Base-by-base conservation (phyloP, 2,113 vertebrate genomes). In the Pimephales promelas region DNA sequence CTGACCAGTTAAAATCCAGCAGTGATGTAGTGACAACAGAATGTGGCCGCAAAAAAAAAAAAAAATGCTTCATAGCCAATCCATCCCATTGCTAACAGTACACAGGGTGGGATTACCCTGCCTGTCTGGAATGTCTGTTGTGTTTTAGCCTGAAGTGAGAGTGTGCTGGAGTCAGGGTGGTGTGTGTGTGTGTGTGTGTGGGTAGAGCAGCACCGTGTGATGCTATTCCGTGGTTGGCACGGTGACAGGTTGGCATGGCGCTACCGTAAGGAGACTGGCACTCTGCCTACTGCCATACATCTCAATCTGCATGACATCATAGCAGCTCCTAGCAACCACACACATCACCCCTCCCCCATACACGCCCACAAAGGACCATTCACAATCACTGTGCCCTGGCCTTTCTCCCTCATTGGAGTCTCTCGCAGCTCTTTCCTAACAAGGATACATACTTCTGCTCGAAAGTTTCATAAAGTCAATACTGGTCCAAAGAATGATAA, bases 291-390 rank as follows among this genome's bases (percentile, higher is more conserved):
- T 64, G 34, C 83, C 79, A 76, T 85, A 84, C 79, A 87, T 85
- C 83, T 87, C 68, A 85, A 87, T 87, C 74, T 61, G 57, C 66
- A 85, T 87, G 86, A 87, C 86, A 87, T 87, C 83, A 87, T 85
- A 66, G 10, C 54, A 70, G 79, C 34, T 76, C 83, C 74, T 85
- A 85, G 83, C 86, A 85, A 87, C 83, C 64, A 74, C 52, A 74
- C 68, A 73, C 47, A 82, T 84, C 79, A 82, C 59, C 86, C 78
- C 79, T 81, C 71, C 82, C 71, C 71, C 77, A 31, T 72, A 64
- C 64, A 84, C 79, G 79, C 86, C 83, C 83, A 81, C 82, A 86
- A 84, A 84, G 70, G 70, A 47, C 81, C 57, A 77, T 73, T 83
- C 68, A 66, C 76, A 61, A 71, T 24, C 54, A 45, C 22, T 1